Percentiles rank a stretch among this genome's conserved stretches.
phyloP scores from a whole-genome alignment of 2,888 invertebrate species.

The Agriopis marginaria region DNA sequence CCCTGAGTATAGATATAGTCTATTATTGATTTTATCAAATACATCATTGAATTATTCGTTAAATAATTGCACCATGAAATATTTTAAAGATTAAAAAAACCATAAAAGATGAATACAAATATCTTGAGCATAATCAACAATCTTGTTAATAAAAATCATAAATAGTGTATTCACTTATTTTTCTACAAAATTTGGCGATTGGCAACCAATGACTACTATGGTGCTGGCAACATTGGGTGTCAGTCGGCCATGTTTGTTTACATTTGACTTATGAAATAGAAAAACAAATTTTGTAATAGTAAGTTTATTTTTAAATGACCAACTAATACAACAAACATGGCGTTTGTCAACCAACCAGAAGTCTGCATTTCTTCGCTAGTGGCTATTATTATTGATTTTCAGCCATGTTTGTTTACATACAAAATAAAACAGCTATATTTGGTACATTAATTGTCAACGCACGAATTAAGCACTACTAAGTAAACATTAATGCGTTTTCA shows the following conservation, averaged over 20 bases:
- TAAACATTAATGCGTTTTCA: neutral
- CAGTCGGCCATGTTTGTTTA: neutral
- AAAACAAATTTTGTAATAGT: too few species aligned
- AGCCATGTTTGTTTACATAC: neutral
- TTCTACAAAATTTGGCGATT: too few species aligned
- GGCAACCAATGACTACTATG: neutral
- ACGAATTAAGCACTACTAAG: too few species aligned
- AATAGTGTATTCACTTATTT: neutral
- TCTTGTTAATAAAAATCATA: neutral
- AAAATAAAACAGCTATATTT: too few species aligned
- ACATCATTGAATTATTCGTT: neutral
- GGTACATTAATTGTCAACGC: too few species aligned
- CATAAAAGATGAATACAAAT: neutral
- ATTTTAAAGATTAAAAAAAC: neutral
- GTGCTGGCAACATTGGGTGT: neutral
- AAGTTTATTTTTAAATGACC: too few species aligned
- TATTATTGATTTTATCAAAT: neutral
- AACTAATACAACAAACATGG: too few species aligned
- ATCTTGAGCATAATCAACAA: slow-evolving; percentile 2
- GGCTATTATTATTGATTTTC: neutral
- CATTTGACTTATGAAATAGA: neutral
- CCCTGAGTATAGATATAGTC: neutral
- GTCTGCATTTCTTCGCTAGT: too few species aligned
- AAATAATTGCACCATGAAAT: neutral
- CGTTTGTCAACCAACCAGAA: too few species aligned